A percentile compares a stretch with the other conserved stretches of the same genome.
phyloP scores from a whole-genome alignment of 2,888 invertebrate species.

The Athetis lepigone region DNA sequence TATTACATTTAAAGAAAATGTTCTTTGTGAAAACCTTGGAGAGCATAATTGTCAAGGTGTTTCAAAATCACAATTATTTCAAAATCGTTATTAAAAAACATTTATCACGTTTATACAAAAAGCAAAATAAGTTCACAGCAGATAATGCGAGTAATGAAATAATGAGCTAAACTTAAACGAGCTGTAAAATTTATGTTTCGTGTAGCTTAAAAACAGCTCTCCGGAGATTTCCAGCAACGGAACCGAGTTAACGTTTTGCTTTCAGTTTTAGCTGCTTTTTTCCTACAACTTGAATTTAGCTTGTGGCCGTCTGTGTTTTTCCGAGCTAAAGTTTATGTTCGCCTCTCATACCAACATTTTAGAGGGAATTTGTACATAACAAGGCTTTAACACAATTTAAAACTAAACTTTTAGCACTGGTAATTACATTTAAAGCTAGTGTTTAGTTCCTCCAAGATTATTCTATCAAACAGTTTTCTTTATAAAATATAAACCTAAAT shows the following conservation, averaged over 20 bases:
- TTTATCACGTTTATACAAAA: constrained; percentile 33
- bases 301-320: constrained; percentile 77
- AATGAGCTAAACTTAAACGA: constrained; percentile 88
- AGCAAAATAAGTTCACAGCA: constrained; percentile 67
- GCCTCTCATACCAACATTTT: constrained; percentile 63
- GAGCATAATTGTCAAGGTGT: too few species aligned
- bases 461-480: constrained; percentile 1
- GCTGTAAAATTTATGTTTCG: constrained; percentile 89
- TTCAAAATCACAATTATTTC: too few species aligned
- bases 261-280: constrained; percentile 77
- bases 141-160: constrained; percentile 86
- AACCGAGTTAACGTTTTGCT: constrained; percentile 84
- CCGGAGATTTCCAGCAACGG: constrained; percentile 81
- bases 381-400: constrained; percentile 44
- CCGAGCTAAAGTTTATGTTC: constrained; percentile 74
- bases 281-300: constrained; percentile 79
- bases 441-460: constrained; percentile 20
- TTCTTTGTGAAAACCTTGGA: too few species aligned
- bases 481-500: constrained; percentile 35
- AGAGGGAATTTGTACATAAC: constrained; percentile 49
- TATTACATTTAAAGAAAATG: too few species aligned
- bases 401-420: constrained; percentile 31
- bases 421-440: constrained; percentile 18
- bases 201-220: constrained; percentile 87
- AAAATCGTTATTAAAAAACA: constrained; percentile 23